Evolutionary conservation across 2,888 invertebrate genomes (phyloP).

Genomic region (Drosophila peninsularis): DNA sequence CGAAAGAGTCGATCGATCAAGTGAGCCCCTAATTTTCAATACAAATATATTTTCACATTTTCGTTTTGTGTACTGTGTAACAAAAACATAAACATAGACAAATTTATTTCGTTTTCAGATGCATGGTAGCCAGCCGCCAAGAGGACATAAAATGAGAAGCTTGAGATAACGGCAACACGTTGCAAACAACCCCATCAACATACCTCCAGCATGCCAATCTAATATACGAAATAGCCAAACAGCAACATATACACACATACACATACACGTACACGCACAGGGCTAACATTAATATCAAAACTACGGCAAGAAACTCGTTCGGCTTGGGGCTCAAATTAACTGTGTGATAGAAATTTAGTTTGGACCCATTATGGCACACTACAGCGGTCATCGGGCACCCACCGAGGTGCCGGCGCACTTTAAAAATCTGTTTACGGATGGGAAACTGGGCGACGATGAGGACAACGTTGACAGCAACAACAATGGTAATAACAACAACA

Average conservation of each 20-base stretch:
- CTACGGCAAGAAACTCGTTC: constrained; percentile 20
- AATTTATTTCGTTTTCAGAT: constrained; percentile 16
- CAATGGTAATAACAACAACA: constrained; percentile 12
- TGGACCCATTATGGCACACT: constrained; percentile 61
- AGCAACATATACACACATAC: constrained; percentile 9
- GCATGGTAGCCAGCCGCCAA: constrained; percentile 15
- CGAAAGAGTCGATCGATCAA: constrained; percentile 23
- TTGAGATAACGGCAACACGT: constrained; percentile 31
- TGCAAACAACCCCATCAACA: constrained; percentile 30
- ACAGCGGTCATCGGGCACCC: constrained; percentile 58
- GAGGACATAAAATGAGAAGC: constrained; percentile 41
- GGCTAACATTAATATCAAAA: constrained; percentile 3
- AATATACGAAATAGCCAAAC: constrained; percentile 18
- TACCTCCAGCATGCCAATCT: constrained; percentile 56
- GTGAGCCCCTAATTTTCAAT: constrained; percentile 26
- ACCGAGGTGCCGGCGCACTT: constrained; percentile 74
- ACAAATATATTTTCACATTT: not conserved
- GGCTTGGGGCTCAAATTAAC: constrained; percentile 36
- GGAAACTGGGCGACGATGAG: constrained; percentile 63
- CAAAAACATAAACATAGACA: not conserved
- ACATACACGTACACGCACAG: not conserved
- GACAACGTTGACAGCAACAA: constrained; percentile 29
- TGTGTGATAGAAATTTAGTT: constrained; percentile 18
- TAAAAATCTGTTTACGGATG: constrained; percentile 79
- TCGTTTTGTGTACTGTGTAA: constrained; percentile 24